Percentiles rank a stretch among this genome's conserved stretches.
These are phyloP conservation scores for Eilema griseolum DNA, from an alignment of 2,888 invertebrate genomes.

Conservation along the genomic window DNA sequence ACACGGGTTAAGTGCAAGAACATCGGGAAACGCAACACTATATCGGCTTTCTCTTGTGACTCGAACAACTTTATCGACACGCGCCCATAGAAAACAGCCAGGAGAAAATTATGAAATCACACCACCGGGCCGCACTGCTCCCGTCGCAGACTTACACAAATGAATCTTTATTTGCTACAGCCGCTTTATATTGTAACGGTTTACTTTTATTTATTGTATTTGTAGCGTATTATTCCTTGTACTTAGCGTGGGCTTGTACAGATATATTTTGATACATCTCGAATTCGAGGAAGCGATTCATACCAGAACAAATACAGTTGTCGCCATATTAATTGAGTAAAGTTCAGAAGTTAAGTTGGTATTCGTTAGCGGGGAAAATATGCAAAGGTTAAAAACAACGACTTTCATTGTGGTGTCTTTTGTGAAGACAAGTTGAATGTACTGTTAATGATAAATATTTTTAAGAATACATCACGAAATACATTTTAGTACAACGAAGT, in stretches of 20 bases:
- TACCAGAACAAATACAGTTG: constrained; percentile 32
- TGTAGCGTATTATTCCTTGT: constrained; percentile 48
- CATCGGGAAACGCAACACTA: constrained; percentile 77
- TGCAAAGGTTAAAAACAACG: constrained; percentile 31
- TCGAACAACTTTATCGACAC: constrained; percentile 70
- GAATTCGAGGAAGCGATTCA: constrained; percentile 43
- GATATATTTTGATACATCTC: constrained; percentile 48
- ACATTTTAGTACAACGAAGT: constrained; percentile 55
- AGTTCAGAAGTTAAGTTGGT: constrained; percentile 11
- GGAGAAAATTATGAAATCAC: constrained; percentile 80
- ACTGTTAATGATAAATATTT: constrained; percentile 63
- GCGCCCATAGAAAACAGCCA: constrained; percentile 73
- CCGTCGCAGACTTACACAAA: constrained; percentile 47
- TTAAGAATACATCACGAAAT: constrained; percentile 50
- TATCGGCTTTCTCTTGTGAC: constrained; percentile 78
- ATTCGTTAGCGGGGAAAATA: constrained; percentile 10
- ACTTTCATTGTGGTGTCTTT: constrained; percentile 29
- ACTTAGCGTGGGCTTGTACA: constrained; percentile 45
- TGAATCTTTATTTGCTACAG: constrained; percentile 49
- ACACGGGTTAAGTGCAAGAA: constrained; percentile 63
- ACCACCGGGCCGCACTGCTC: constrained; percentile 48
- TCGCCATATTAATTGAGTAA: constrained; percentile 32
- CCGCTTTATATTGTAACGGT: constrained; percentile 52
- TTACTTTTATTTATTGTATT: constrained; percentile 43
- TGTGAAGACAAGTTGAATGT: constrained; percentile 62